Evolutionary conservation across 1,140 invertebrate genomes (phyloP), one percentile per base, ranked within the genome.

Genomic region (Leptonema lineaticorne): DNA sequence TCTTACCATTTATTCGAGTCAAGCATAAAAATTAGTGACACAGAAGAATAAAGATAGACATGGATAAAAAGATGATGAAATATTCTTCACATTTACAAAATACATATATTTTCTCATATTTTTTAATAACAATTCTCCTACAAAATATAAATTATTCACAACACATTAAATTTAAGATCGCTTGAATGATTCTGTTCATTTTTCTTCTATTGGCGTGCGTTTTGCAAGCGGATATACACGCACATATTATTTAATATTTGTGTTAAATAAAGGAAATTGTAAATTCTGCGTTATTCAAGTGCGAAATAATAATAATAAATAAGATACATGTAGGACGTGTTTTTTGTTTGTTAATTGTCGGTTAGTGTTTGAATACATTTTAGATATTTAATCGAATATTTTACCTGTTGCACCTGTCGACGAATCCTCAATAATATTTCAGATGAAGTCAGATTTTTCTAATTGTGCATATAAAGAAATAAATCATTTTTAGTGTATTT

Each of bases 401-500:
- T 60, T 66, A 71, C 70, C 70, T 71, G 67, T 62, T 71, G 62
- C 24, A 63, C 67, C 60, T 71, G 66, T 37, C 70, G 63, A 8
- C 70, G 70, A 7, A 66, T 30, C 41, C 70, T 71, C 16, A 45
- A 16, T 11, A 11, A 26, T 24, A 22, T 24, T 24, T 53, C 50
- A 8, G 50, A 26, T 11, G 22, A 8, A 26, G 11, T 53, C 20
- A 24, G 14, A 5, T 53, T 24, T 24, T 53, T 53, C 50, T 24
- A 22, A 9, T 3, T 4, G 2, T 24, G 22, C 22, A 24, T 53
- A 26, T 53, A 14, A 26, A 53, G 22, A 53, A 53, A 53, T 26
- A 53, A 26, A 53, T 53, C 27, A 20, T 8, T 26, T 53, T 26
- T 26, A 53, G 11, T 53, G 1, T 53, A 26, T 53, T 20, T 20